Conservation (phyloP, 1,140 invertebrate genomes). For the Monomorium pharaonis region DNA sequence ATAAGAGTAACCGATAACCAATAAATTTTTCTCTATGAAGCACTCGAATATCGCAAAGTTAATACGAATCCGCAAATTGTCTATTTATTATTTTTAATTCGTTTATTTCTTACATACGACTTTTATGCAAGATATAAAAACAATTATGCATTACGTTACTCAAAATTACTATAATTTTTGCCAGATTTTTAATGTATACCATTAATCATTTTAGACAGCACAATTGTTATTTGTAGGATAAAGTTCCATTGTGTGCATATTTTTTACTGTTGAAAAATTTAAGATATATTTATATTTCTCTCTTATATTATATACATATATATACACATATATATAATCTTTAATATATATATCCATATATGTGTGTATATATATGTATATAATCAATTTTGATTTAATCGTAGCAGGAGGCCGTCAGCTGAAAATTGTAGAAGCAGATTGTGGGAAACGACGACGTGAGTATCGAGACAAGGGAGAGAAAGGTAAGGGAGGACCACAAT, state of each 20-base stretch:
- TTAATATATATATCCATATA: no score
- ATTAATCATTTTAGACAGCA: not conserved
- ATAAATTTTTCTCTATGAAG: conserved; percentile 65
- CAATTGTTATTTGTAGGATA: not conserved
- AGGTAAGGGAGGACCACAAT: conserved; percentile 72
- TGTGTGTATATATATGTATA: no score
- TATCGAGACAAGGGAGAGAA: conserved; percentile 25
- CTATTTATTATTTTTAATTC: not conserved
- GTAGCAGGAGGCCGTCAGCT: conserved; percentile 7
- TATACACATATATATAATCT: no score
- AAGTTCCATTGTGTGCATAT: not conserved
- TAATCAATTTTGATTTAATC: not conserved
- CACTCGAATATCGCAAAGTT: conserved; percentile 54
- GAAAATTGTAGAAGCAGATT: conserved; percentile 52
- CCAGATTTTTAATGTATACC: not conserved
- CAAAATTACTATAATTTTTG: not conserved
- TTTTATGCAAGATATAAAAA: not conserved
- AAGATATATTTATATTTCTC: not conserved
- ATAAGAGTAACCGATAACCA: conserved; percentile 67
- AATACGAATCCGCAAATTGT: conserved; percentile 5
- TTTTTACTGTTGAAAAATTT: not conserved
- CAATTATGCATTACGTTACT: not conserved
- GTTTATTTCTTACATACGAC: not conserved
- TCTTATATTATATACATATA: no score
- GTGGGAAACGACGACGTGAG: conserved; percentile 28